phyloP scores from a whole-genome alignment of 2,113 vertebrate species.

The Odontesthes bonariensis region DNA sequence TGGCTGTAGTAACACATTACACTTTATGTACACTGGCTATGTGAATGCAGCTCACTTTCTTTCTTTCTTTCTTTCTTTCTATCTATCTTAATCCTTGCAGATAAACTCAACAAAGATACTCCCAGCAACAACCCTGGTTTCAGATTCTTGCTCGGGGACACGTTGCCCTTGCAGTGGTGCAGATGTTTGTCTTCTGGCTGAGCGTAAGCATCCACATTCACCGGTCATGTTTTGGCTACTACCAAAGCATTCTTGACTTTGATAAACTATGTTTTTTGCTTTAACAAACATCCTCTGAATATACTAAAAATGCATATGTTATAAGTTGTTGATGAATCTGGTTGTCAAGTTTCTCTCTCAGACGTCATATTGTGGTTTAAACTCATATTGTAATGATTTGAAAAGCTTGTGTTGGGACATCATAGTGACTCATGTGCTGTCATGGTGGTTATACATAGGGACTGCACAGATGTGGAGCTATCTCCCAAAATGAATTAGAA shows the following conservation, averaged over 20 bases:
- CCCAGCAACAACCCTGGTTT: not conserved
- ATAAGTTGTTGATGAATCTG: not conserved
- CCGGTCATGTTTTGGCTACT: not conserved
- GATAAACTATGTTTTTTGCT: not conserved
- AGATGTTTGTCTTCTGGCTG: slow-evolving; percentile 6
- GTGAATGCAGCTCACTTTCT: not conserved
- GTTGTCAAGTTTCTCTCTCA: not conserved
- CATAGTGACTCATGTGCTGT: not conserved
- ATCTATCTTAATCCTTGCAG: not conserved
- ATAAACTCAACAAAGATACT: not conserved
- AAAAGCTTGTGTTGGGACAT: not conserved
- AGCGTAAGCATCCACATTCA: not conserved
- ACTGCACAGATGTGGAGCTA: not conserved
- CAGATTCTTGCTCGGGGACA: slow-evolving; percentile 6
- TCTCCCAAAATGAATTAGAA: slow-evolving; percentile 7
- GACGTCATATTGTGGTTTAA: not conserved
- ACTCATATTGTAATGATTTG: not conserved
- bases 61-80: not conserved
- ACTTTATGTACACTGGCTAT: not conserved
- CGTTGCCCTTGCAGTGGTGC: not conserved
- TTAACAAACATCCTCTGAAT: not conserved
- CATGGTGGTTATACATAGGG: not conserved
- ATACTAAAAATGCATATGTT: too few relatives aligned
- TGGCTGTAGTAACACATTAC: not conserved
- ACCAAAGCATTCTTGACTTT: not conserved